Base-by-base conservation (phyloP, 2,888 invertebrate genomes). In the Sarcophaga variegata region DNA sequence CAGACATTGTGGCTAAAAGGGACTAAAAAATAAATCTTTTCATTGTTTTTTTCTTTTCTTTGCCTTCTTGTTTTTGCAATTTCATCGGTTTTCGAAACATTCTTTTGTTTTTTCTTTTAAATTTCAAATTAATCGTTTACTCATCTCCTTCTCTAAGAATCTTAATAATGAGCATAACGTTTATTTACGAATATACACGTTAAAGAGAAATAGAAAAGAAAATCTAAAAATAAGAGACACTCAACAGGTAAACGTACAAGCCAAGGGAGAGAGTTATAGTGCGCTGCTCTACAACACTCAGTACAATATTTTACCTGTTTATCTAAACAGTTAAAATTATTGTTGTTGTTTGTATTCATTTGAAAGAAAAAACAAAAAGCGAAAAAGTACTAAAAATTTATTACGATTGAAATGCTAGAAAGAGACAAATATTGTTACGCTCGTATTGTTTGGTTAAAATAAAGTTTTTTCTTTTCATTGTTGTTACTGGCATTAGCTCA, bases 301-400 rank as follows among this genome's bases (percentile, higher is more conserved):
- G 17, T 54, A 14, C 17, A 54, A 54, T 54, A 54, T 84, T 84
- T 87, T 84, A 84, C 87, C 81, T 87, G 84, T 76, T 87, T 79
- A 84, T 71, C 66, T 76, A 81, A 83, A 84, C 81, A 87, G 81
- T 82, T 82, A 87, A 62, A 80, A 49, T 81, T 81, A 74, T 75
- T 72, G 37, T 70, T 74, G 17, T 74, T 71, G 62, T 20, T 74
- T 71, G 62, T 20, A 62, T 66, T 71, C 2, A 37, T 85, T 71
- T 75, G 37, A 67, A 69, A 20, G 83, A 66, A 81, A 54, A 83
- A 85, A 85, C 76, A 76, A 80, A 83, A 64, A 67, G 69, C 69
- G 54, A 79, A 69, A 49, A 71, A 17, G 27, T 27, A 27, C 37
- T 25, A 64, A 66, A 66, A 66, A 17, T 37, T 79, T 72, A 59